Base-by-base conservation (phyloP, 2,888 invertebrate genomes). In the Macrophya annulata region DNA sequence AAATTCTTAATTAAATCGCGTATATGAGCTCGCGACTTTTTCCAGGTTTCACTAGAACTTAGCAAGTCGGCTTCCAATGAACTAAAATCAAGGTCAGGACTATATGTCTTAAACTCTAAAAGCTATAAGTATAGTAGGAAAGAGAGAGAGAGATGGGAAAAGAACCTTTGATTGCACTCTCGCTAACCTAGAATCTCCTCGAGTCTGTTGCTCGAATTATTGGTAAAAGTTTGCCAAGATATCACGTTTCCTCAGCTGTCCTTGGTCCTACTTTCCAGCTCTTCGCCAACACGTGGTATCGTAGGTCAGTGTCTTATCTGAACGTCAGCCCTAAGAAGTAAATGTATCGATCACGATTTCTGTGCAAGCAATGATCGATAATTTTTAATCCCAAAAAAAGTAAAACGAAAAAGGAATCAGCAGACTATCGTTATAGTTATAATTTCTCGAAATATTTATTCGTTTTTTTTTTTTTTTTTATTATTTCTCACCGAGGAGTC, bases 161-260 rank as follows among this genome's bases (percentile, higher is more conserved):
- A 25, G 59, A 43, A 43, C 43, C 81, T 62, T 62, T 81, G 81
- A 81, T 81, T 81, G 81, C 81, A 81, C 81, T 81, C 81, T 81
- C 81, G 81, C 81, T 81, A 81, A 81, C 81, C 81, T 62, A 81
- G 81, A 81, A 81, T 62, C 81, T 62, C 62, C 9, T 40, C 43
- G 59, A 81, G 81, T 81, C 81, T 81, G 81, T 59, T 81, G 62
- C 81, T 81, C 81, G 81, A 81, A 81, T 81, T 81, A 81, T 81
- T 62, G 81, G 62, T 81, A 81, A 81, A 81, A 81, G 81, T 81
- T 81, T 59, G 81, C 81, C 81, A 59, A 62, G 62, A 81, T 43
- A 62, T 81, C 81, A 43, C 59, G 62, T 62, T 62, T 31, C 62
- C 77, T 37, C 43, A 9, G 21, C 77, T 81, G 43, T 81, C 81